phyloP scores from a whole-genome alignment of 2,888 invertebrate species.

The Lottia gigantea region DNA sequence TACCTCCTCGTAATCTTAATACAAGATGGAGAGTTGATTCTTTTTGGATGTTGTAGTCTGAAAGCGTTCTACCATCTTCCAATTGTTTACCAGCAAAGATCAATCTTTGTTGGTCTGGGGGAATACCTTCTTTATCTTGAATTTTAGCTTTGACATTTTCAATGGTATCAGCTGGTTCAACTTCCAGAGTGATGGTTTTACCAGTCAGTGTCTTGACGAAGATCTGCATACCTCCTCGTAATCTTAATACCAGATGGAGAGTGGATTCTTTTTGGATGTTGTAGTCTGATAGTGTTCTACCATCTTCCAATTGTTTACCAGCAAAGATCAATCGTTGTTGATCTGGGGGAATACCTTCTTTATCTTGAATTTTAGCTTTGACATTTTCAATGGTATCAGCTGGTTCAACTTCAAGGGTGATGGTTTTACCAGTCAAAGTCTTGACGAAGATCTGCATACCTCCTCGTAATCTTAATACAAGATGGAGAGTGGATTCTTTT shows the following conservation, averaged over 20 bases:
- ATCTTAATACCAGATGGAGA: conserved; percentile 87
- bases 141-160: conserved; percentile 85
- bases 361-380: conserved; percentile 74
- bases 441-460: conserved; percentile 77
- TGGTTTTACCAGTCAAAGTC: conserved; percentile 65
- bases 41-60: conserved; percentile 94
- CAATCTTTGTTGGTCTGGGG: conserved; percentile 72
- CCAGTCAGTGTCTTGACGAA: conserved; percentile 69
- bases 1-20: conserved; percentile 79
- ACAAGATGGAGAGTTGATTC: conserved; percentile 92
- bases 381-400: conserved; percentile 95
- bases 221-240: conserved; percentile 85
- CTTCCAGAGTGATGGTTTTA: conserved; percentile 12
- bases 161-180: conserved; percentile 88
- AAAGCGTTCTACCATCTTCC: conserved; percentile 91
- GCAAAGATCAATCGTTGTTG: conserved; percentile 92
- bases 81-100: conserved; percentile 91
- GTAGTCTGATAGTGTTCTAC: conserved; percentile 89
- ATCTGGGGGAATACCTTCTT: conserved; percentile 75
- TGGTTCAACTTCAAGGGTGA: conserved; percentile 75
- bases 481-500: conserved; percentile 92
- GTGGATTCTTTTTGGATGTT: conserved; percentile 96
- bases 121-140: conserved; percentile 73
- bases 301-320: conserved; percentile 95
- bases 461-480: conserved; percentile 84